phyloP scores from a whole-genome alignment of 2,888 invertebrate species.

The Epinotia nisella region DNA sequence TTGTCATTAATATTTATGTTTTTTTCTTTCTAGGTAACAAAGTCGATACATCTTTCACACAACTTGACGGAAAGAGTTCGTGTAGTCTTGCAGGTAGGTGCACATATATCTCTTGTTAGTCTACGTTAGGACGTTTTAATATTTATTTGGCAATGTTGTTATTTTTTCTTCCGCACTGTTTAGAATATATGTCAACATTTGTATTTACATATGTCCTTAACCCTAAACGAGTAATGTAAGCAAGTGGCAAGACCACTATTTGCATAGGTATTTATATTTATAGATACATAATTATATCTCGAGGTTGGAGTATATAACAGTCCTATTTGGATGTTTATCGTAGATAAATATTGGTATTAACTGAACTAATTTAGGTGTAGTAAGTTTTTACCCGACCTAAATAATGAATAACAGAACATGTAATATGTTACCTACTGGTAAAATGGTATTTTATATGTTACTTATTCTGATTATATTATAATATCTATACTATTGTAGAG shows the following conservation, averaged over 20 bases:
- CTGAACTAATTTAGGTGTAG: background rate
- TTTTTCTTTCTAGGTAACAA: slow-evolving; percentile 13
- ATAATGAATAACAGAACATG: background rate
- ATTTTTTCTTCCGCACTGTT: background rate
- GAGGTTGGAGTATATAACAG: slow-evolving; percentile 11
- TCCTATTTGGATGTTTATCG: slow-evolving; percentile 11
- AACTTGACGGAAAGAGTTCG: slow-evolving; percentile 27
- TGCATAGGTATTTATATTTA: slow-evolving; percentile 19
- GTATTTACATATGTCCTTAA: slow-evolving; percentile 12
- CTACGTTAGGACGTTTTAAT: background rate
- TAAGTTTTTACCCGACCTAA: too few relatives aligned
- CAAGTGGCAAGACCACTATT: slow-evolving; percentile 10
- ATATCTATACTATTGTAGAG: background rate
- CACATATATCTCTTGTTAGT: background rate
- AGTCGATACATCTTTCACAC: slow-evolving; percentile 23
- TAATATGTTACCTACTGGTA: too few relatives aligned
- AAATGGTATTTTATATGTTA: too few relatives aligned
- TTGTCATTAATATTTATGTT: slow-evolving; percentile 28
- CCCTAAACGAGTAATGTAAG: slow-evolving; percentile 7
- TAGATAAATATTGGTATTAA: background rate
- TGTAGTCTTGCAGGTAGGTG: background rate
- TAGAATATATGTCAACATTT: background rate
- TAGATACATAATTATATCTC: slow-evolving; percentile 7
- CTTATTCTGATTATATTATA: too few relatives aligned
- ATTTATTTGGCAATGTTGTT: background rate